Percentiles rank a stretch among this genome's conserved stretches.
These are phyloP conservation scores for Drosophila neonasuta DNA, from an alignment of 2,888 invertebrate genomes.

Conservation along the genomic window DNA sequence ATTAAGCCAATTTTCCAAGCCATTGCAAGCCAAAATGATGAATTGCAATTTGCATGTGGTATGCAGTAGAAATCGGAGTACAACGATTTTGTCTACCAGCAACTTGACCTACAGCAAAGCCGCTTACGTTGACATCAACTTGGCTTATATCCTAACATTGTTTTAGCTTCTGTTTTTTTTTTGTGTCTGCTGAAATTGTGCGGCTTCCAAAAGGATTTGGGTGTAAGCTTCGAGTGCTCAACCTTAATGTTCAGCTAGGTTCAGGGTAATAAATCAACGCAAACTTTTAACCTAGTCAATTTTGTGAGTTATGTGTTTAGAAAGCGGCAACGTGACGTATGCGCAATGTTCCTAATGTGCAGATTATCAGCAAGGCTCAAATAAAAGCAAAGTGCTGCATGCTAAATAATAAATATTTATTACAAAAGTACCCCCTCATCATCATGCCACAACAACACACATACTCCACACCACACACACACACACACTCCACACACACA, in stretches of 20 bases:
- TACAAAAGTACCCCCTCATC: constrained; percentile 28
- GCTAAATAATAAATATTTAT: constrained; percentile 59
- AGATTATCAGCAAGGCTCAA: constrained; percentile 30
- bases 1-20: constrained; percentile 74
- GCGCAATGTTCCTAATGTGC: constrained; percentile 41
- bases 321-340: constrained; percentile 45
- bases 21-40: constrained; percentile 65
- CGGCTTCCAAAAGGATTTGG: constrained; percentile 51
- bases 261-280: not conserved
- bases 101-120: constrained; percentile 76
- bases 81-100: constrained; percentile 38
- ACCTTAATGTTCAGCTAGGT: not conserved
- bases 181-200: constrained; percentile 50
- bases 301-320: constrained; percentile 3
- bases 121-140: constrained; percentile 65
- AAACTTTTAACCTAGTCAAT: not conserved
- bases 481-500: not conserved
- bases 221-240: not conserved
- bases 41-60: constrained; percentile 50
- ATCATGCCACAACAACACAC: constrained; percentile 4
- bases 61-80: constrained; percentile 3
- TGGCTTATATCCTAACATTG: constrained; percentile 53
- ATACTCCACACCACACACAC: not conserved
- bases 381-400: constrained; percentile 36
- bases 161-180: constrained; percentile 38